Evolutionary conservation across 2,888 invertebrate genomes (phyloP).

Genomic region (Pseudanteris insignis): DNA sequence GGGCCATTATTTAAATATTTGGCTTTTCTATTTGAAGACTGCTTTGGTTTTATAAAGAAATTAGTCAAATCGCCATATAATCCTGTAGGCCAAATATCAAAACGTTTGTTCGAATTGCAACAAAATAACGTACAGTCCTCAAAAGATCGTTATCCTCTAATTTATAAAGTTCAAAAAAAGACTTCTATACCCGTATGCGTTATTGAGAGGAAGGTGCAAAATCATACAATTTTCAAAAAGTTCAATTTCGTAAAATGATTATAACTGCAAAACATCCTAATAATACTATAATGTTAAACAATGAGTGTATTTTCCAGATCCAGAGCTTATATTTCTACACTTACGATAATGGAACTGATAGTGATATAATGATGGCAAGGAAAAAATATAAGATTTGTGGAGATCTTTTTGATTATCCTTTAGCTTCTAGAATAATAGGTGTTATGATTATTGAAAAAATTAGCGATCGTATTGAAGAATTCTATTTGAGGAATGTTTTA

Average conservation of each 20-base stretch:
- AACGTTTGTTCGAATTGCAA: slow-evolving; percentile 16
- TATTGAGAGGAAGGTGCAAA: not conserved
- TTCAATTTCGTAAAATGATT: not conserved
- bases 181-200: not conserved
- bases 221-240: not conserved
- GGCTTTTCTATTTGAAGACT: slow-evolving; percentile 22
- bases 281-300: not conserved
- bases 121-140: not conserved
- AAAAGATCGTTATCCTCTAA: slow-evolving; percentile 1
- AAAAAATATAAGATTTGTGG: not conserved
- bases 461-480: too few species aligned
- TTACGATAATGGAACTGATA: not conserved
- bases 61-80: slow-evolving; percentile 15
- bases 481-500: too few species aligned
- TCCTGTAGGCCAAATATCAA: slow-evolving; percentile 6
- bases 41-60: slow-evolving; percentile 17
- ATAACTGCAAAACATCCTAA: not conserved
- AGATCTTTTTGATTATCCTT: slow-evolving; percentile 9
- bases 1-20: slow-evolving; percentile 7
- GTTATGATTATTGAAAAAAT: slow-evolving; percentile 2
- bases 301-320: not conserved
- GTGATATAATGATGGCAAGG: not conserved
- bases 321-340: not conserved
- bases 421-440: not conserved
- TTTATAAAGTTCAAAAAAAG: slow-evolving; percentile 1